phyloP scores from a whole-genome alignment of 2,888 invertebrate species.

The Meteorus colon region DNA sequence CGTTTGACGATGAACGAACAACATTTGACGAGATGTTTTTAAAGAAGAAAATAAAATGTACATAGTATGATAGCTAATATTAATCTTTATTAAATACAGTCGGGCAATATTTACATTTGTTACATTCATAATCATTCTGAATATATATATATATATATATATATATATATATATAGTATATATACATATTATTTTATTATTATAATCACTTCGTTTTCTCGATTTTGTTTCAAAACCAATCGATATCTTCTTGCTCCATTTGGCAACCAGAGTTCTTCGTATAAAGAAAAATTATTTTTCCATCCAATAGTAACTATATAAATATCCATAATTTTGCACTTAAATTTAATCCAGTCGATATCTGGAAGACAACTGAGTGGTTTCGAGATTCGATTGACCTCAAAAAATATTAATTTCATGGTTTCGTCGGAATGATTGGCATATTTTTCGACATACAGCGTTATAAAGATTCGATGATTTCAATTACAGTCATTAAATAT shows the following conservation, averaged over 20 bases:
- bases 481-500: slow-evolving; percentile 1
- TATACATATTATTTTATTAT: slow-evolving; percentile 6
- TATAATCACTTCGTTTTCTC: neutral
- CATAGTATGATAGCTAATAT: slow-evolving; percentile 22
- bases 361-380: slow-evolving; percentile 27
- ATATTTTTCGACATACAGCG: neutral
- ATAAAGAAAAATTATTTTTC: slow-evolving; percentile 37
- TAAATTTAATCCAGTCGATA: slow-evolving; percentile 18
- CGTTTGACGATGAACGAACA: too few species aligned
- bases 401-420: slow-evolving; percentile 8
- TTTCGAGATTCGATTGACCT: slow-evolving; percentile 15
- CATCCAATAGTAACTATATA: slow-evolving; percentile 29
- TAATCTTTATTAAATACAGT: slow-evolving; percentile 23
- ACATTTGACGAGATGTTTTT: neutral
- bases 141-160: neutral
- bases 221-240: neutral
- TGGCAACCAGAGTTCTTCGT: slow-evolving; percentile 28
- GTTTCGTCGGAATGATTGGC: neutral
- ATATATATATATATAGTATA: neutral
- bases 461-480: neutral
- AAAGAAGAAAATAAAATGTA: neutral
- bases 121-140: neutral
- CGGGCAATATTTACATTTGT: slow-evolving; percentile 26
- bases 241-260: slow-evolving; percentile 4
- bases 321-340: slow-evolving; percentile 19